Evolutionary conservation across 1,140 invertebrate genomes (phyloP), one percentile per base, ranked within the genome.

Genomic region (Caerostris extrusa): DNA sequence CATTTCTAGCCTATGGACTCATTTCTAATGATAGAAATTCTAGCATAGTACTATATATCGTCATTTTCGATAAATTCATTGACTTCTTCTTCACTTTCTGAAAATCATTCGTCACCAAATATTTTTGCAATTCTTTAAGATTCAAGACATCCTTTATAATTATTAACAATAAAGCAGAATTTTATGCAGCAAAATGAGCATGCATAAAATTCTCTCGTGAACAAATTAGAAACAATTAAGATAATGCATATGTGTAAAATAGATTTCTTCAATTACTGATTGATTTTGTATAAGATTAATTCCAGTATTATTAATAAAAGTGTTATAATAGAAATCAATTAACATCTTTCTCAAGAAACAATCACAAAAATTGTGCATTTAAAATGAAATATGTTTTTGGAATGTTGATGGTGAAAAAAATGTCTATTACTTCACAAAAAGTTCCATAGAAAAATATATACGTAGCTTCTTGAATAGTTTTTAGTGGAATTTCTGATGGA

Each of bases 301-400:
- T 8, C 61, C 17, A 5, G 17, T 6, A 67, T 17, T 77, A 77
- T 77, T 14, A 77, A 77, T 77, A 19, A 53, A n/a, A 12, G 4
- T 53, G 12, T 5, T 5, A 77, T 50, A 12, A 5, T 50, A 3
- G 5, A 77, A 77, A 50, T 19, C 12, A 53, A 50, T 50, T 77
- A 34, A 34, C 34, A 34, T 34, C 34, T 34, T 34, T 34, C 34
- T 34, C 34, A 34, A 34, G 34, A 8, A 2, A 5, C 71, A 77
- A 12, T 50, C 8, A 5, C 4, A 50, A 53, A n/a, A 77, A 12
- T 53, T 34, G 2, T 8, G 71, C 71, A 77, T 50, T 77, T 77
- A 77, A 53, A 77, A 77, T 77, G 50, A 77, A 77, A 77, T 77
- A 77, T 77, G 71, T 10, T 77, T 77, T 77, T 77, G 34, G 34